Evolutionary conservation across 2,113 vertebrate genomes (phyloP).

Genomic region (Smithornis capensis): DNA sequence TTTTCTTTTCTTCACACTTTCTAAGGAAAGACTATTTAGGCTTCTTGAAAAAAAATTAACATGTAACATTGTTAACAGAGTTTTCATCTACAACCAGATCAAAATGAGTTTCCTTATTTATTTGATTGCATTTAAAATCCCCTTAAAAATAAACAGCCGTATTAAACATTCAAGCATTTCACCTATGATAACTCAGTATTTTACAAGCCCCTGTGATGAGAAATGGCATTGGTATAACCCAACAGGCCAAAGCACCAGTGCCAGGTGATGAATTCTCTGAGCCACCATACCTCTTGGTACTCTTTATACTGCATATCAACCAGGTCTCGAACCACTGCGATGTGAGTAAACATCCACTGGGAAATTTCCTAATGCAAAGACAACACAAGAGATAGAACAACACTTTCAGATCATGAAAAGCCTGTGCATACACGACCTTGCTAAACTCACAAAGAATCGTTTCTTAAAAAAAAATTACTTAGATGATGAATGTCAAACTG

Average conservation of each 20-base stretch:
- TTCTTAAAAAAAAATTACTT: not conserved
- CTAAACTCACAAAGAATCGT: not conserved
- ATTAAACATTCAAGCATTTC: not conserved
- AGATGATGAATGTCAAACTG: not conserved
- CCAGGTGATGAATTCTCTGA: not conserved
- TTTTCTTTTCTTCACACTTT: not conserved
- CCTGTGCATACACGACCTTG: not conserved
- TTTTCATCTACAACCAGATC: not conserved
- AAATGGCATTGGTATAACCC: not conserved
- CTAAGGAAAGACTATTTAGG: not conserved
- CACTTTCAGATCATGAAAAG: not conserved
- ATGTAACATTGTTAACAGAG: not conserved
- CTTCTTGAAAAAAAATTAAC: not conserved
- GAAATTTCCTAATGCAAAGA: conserved; percentile 87
- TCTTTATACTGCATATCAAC: conserved; percentile 97
- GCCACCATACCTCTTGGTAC: conserved; percentile 88
- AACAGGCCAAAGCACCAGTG: not conserved
- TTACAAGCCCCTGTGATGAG: not conserved
- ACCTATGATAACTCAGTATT: not conserved
- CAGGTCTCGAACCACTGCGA: conserved; percentile 94
- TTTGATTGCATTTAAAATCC: not conserved
- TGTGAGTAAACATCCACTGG: conserved; percentile 99
- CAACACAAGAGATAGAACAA: not conserved
- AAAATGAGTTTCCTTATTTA: not conserved
- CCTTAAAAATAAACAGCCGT: not conserved